Conservation (phyloP, 2,797 vertebrate genomes). For the Diplodus puntazzo region DNA sequence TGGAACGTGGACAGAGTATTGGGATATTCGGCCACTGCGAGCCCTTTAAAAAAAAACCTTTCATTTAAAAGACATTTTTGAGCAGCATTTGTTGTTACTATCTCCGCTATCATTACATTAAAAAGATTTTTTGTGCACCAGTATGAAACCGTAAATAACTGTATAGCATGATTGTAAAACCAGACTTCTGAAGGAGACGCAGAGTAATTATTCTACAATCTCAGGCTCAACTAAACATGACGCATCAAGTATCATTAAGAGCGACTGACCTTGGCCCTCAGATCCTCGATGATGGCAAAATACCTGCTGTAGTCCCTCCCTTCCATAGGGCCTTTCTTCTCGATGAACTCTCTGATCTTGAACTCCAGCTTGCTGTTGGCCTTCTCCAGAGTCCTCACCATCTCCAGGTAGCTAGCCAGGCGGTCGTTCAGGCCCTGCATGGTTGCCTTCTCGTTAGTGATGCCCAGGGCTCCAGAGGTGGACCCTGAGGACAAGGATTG, state of each 20-base stretch:
- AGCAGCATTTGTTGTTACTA: not conserved
- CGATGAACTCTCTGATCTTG: conserved; percentile 88
- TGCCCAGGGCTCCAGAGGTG: conserved; percentile 53
- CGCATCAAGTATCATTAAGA: not conserved
- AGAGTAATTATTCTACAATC: not conserved
- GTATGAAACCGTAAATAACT: not conserved
- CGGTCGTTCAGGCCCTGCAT: conserved; percentile 93
- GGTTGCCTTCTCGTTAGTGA: conserved; percentile 87
- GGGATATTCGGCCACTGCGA: not conserved
- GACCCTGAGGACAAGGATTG: not conserved
- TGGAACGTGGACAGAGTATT: not conserved
- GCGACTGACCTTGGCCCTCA: conserved; percentile 88
- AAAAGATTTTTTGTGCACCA: not conserved
- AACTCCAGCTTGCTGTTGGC: conserved; percentile 88
- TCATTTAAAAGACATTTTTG: not conserved
- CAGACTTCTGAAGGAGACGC: not conserved
- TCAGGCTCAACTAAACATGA: not conserved
- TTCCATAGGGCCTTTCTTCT: conserved; percentile 86
- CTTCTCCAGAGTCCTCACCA: conserved; percentile 88
- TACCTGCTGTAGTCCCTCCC: conserved; percentile 85
- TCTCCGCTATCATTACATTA: not conserved
- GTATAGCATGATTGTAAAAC: no score
- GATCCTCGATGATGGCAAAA: conserved; percentile 82
- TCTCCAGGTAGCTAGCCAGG: conserved; percentile 92
- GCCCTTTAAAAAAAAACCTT: not conserved